Conservation (phyloP, 1,140 invertebrate genomes). For the Eulimnadia texana region DNA sequence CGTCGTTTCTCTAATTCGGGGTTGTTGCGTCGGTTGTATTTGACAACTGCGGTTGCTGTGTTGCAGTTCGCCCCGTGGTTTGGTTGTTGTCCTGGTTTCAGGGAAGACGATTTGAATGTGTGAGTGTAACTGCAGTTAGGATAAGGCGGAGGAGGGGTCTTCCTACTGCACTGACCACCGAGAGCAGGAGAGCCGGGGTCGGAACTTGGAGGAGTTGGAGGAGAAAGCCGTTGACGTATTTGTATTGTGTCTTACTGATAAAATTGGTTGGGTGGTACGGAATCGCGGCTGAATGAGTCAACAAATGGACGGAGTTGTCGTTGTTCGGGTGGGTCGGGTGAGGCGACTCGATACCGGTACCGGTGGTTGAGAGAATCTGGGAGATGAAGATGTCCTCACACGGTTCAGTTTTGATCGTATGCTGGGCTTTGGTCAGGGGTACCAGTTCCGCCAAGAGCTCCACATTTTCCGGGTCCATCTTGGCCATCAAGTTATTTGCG, state of each 20-base stretch:
- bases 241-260: conserved; percentile 6
- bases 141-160: conserved; percentile 16
- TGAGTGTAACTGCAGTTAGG: conserved; percentile 23
- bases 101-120: conserved; percentile 3
- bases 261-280: not conserved
- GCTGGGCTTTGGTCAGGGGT: not conserved
- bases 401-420: conserved; percentile 17
- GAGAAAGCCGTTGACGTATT: conserved; percentile 20
- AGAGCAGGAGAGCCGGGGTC: conserved; percentile 22
- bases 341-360: not conserved
- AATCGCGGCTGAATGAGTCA: not conserved
- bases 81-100: conserved; percentile 23
- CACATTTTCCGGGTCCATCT: conserved; percentile 74
- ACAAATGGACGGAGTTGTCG: not conserved
- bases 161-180: conserved; percentile 3
- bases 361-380: not conserved
- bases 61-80: conserved; percentile 4
- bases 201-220: conserved; percentile 26
- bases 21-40: conserved; percentile 87
- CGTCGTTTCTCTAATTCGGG: conserved; percentile 86
- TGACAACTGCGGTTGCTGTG: conserved; percentile 23
- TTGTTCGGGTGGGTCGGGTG: conserved; percentile 3
- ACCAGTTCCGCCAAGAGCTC: conserved; percentile 44
- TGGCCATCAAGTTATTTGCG: conserved; percentile 69
- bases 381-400: conserved; percentile 6